phyloP scores from a whole-genome alignment of 2,888 invertebrate species.

The Chironomus riparius region DNA sequence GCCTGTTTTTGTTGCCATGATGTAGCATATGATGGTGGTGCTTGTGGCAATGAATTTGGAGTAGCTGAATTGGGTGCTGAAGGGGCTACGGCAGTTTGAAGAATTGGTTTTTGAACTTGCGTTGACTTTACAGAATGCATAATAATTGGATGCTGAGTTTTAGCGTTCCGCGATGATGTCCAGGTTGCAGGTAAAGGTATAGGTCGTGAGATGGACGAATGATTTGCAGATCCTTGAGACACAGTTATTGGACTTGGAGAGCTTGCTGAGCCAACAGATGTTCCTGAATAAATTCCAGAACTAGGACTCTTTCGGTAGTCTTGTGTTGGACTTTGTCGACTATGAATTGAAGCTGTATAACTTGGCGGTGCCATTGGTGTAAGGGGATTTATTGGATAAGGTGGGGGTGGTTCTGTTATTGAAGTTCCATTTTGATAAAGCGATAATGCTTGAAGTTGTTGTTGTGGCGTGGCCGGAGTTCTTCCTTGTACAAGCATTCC shows the following conservation, averaged over 20 bases:
- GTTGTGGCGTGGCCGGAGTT: slow-evolving; percentile 66
- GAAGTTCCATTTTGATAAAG: slow-evolving; percentile 58
- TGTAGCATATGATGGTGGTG: slow-evolving; percentile 74
- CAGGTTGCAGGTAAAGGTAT: slow-evolving; percentile 64
- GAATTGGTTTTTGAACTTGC: slow-evolving; percentile 87
- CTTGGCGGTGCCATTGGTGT: slow-evolving; percentile 61
- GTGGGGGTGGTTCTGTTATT: slow-evolving; percentile 59
- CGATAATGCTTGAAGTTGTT: slow-evolving; percentile 78
- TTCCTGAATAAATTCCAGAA: slow-evolving; percentile 76
- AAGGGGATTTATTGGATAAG: slow-evolving; percentile 46
- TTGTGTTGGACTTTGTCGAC: slow-evolving; percentile 67
- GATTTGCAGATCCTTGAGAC: slow-evolving; percentile 50
- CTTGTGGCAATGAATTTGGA: slow-evolving; percentile 47
- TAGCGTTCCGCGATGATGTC: slow-evolving; percentile 55
- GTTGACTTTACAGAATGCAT: slow-evolving; percentile 96
- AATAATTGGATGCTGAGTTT: slow-evolving; percentile 85
- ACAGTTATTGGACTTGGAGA: slow-evolving; percentile 69
- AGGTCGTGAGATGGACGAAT: slow-evolving; percentile 61
- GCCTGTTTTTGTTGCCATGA: slow-evolving; percentile 67
- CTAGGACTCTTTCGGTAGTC: slow-evolving; percentile 80
- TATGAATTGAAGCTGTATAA: slow-evolving; percentile 77
- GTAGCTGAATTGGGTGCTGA: slow-evolving; percentile 57
- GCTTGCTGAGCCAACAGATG: slow-evolving; percentile 60
- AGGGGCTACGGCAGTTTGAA: slow-evolving; percentile 93
- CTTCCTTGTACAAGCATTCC: slow-evolving; percentile 77